Percentiles rank a stretch among this genome's conserved stretches.
Conservation (phyloP, 2,113 vertebrate genomes). For the Chaenogobius annularis region DNA sequence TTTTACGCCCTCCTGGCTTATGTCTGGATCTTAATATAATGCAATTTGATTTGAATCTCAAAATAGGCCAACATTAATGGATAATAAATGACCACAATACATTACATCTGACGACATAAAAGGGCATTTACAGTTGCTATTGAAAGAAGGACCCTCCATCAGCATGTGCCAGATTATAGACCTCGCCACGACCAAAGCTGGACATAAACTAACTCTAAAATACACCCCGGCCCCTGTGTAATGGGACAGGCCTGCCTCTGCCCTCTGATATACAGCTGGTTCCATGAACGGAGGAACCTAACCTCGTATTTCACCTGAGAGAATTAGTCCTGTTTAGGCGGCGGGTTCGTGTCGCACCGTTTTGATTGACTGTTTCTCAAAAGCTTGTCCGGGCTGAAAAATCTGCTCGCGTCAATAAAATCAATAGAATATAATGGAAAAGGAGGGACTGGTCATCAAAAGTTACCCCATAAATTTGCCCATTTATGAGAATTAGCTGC, state of each 20-base stretch:
- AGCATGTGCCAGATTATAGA: background rate
- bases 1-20: too few species aligned
- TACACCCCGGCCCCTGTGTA: background rate
- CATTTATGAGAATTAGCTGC: slow-evolving; percentile 47
- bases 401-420: slow-evolving; percentile 26
- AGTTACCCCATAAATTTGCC: slow-evolving; percentile 35
- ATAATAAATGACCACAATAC: background rate
- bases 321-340: slow-evolving; percentile 73
- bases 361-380: slow-evolving; percentile 45
- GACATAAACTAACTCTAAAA: background rate
- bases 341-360: slow-evolving; percentile 54
- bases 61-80: background rate
- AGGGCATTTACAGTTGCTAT: background rate
- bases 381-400: slow-evolving; percentile 16
- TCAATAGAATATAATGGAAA: slow-evolving; percentile 7
- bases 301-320: slow-evolving; percentile 36
- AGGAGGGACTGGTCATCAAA: slow-evolving; percentile 12
- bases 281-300: background rate
- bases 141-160: background rate
- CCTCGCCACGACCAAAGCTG: background rate
- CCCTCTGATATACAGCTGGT: background rate
- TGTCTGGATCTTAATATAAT: too few species aligned
- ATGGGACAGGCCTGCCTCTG: background rate
- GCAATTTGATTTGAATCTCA: too few species aligned
- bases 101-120: background rate